Conservation (phyloP, 2,888 invertebrate genomes). For the Caenorhabditis sinica region DNA sequence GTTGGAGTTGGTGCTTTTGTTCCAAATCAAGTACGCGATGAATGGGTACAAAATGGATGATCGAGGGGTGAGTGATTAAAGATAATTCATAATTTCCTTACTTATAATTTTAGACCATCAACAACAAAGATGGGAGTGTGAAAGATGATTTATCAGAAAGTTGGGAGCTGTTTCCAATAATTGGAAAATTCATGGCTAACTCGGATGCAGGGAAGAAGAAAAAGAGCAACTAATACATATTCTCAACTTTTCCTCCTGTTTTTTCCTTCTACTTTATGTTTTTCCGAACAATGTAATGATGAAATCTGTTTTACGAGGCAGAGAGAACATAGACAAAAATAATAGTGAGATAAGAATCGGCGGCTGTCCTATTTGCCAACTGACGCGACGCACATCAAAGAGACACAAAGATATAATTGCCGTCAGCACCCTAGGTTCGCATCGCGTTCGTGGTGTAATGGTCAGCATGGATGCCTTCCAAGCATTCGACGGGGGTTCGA, state of each 20-base stretch:
- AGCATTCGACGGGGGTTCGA: conserved; percentile 79
- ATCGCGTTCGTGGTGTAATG: conserved; percentile 77
- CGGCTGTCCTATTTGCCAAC: no score
- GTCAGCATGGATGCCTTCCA: conserved; percentile 79
- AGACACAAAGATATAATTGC: neutral
- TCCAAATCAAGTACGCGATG: neutral
- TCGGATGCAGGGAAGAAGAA: neutral
- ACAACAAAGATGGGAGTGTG: neutral
- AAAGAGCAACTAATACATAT: neutral
- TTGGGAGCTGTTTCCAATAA: neutral
- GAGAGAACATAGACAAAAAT: neutral
- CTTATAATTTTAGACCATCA: neutral
- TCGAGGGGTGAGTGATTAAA: neutral
- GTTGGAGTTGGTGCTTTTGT: neutral
- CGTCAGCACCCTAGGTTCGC: neutral
- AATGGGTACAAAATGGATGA: neutral
- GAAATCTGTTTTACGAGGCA: no score
- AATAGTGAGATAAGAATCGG: neutral
- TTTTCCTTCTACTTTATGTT: no score
- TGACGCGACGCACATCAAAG: neutral
- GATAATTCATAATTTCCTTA: neutral
- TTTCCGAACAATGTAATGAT: no score
- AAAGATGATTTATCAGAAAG: neutral
- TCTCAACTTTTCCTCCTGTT: neutral
- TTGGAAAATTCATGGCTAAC: neutral